Evolutionary conservation across 1,140 invertebrate genomes (phyloP), one percentile per base, ranked within the genome.

Genomic region (Formica selysi): DNA sequence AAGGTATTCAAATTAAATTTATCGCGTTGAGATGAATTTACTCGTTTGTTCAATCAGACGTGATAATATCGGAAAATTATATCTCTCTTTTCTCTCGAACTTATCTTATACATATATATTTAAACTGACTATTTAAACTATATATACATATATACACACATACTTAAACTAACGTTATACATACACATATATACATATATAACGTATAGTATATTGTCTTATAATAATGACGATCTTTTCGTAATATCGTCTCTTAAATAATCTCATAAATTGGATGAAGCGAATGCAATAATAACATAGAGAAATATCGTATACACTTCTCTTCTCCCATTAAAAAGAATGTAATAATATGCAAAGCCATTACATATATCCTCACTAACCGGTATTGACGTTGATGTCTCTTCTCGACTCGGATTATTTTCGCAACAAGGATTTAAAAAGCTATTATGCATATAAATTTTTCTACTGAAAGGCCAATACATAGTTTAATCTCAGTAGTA

Each of bases 401-500:
- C 19, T 57, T 57, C 36, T 38, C 22, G 44, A 41, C 44, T 19
- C 16, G 19, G 36, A 81, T 71, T 81, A 73, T 73, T 73, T 73
- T 71, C 19, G 22, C 32, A 44, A 41, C 44, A 4, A 71, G 36
- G 4, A 59, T 38, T 81, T 44, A 38, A 11, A 71, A 26, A n/a
- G 26, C 19, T 41, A 71, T 81, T 73, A 81, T 32, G 19, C 26
- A 38, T 11, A 22, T 73, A 48, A 57, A 71, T 81, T n/a, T 70
- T 59, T 48, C 57, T 22, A 29, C 1, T 22, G 13, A 74, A 41
- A 62, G 57, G 4, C 13, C 16, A 36, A 70, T 29, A 54, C 22
- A 26, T 44, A 48, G 61, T 51, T 67, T 16, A 54, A 8, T 80
- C 36, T 70, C 22, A 44, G 22, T 26, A 51, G 16, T 38, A 74